Evolutionary conservation across 92 coral and sea anemone species (phyloP).

Genomic region (Palythoa caribaeorum): DNA sequence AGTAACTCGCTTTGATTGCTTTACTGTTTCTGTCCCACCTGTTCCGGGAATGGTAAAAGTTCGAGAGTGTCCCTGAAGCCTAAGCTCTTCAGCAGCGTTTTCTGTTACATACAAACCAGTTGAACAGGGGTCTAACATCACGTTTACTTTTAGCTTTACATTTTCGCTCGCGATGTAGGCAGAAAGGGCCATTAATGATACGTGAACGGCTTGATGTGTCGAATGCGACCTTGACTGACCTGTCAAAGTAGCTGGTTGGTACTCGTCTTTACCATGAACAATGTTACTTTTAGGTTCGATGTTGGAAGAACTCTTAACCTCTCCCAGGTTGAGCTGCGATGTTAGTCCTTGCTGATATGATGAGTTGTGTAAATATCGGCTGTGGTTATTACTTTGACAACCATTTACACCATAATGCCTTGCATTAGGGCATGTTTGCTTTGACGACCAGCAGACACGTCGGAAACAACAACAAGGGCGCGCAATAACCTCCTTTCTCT

Average conservation of each 20-base stretch:
- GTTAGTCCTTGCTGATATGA: background rate
- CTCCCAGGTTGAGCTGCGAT: background rate
- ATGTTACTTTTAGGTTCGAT: background rate
- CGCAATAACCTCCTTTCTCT: conserved; percentile 60
- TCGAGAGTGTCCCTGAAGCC: too few species aligned
- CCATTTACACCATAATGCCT: background rate
- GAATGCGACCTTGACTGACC: conserved; percentile 12
- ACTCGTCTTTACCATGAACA: conserved; percentile 7
- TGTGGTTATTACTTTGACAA: conserved; percentile 55
- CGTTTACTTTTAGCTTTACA: conserved; percentile 61
- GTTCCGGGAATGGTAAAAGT: too few species aligned
- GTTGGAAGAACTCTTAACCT: background rate
- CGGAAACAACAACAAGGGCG: conserved; percentile 39
- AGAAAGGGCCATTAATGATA: conserved; percentile 59
- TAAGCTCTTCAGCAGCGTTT: too few species aligned
- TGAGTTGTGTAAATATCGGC: conserved; percentile 56
- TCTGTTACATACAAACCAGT: conserved; percentile 71
- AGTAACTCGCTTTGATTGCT: too few species aligned
- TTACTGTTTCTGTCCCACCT: too few species aligned
- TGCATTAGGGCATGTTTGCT: conserved; percentile 40
- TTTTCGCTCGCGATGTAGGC: conserved; percentile 51
- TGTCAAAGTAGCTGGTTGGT: conserved; percentile 7
- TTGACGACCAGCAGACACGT: conserved; percentile 47
- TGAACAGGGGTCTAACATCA: conserved; percentile 74
- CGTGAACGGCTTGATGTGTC: conserved; percentile 26